Evolutionary conservation across 1,140 invertebrate species (phyloP).

Genomic region (Aphaenogaster rudis): DNA sequence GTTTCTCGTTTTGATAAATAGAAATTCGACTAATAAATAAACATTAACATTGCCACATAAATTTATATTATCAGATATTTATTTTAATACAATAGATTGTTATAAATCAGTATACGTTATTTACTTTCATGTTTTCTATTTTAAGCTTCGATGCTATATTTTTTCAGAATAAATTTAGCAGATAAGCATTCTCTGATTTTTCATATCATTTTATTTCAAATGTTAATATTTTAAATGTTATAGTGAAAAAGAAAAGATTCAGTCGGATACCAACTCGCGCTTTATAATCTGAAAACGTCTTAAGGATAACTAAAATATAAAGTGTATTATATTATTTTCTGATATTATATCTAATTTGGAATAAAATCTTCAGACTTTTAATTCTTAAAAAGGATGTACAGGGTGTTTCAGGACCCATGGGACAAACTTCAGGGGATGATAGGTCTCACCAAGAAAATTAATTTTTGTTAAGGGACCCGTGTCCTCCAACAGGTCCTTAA

Average conservation of each 20-base stretch:
- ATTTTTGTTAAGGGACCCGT: no score
- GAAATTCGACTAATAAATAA: not conserved
- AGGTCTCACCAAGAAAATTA: no score
- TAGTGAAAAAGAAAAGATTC: not conserved
- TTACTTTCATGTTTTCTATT: not conserved
- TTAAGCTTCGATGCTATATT: not conserved
- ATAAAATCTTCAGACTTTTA: not conserved
- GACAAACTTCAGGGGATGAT: no score
- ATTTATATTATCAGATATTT: not conserved
- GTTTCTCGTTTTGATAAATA: constrained; percentile 27
- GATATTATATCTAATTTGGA: not conserved
- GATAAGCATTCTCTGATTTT: not conserved
- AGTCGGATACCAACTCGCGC: not conserved
- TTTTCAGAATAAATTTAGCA: not conserved
- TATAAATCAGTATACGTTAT: not conserved
- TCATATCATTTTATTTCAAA: not conserved
- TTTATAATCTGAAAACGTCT: not conserved
- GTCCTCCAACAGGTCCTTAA: no score
- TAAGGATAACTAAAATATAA: not conserved
- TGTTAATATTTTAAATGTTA: not conserved
- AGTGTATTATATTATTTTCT: not conserved
- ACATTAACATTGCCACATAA: not conserved
- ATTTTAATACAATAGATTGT: no score
- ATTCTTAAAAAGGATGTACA: not conserved
- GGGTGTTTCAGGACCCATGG: no score